A percentile compares a stretch with the other conserved stretches of the same genome.
Evolutionary conservation across 1,140 invertebrate species (phyloP).

Genomic region (Aradophagus sp.): DNA sequence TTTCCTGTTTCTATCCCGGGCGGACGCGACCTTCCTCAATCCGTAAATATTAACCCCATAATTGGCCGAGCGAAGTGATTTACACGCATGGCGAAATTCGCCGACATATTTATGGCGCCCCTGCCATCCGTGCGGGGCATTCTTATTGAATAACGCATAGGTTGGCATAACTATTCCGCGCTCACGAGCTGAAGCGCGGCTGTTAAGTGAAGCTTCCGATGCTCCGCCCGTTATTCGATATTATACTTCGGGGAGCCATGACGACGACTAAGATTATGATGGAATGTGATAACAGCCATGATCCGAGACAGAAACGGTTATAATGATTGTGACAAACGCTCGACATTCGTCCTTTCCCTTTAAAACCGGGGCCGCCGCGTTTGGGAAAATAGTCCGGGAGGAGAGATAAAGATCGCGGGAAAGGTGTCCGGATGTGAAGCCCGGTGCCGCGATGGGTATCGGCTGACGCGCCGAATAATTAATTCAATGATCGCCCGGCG

Average conservation of each 20-base stretch:
- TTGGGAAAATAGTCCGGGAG: no score
- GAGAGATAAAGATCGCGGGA: no score
- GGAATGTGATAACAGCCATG: constrained; percentile 24
- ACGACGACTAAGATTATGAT: constrained; percentile 31
- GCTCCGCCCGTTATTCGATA: constrained; percentile 28
- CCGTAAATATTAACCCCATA: constrained; percentile 71
- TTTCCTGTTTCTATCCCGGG: constrained; percentile 49
- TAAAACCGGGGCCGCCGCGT: no score
- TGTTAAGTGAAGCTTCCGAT: constrained; percentile 24
- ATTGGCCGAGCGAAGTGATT: constrained; percentile 68
- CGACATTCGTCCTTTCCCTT: no score
- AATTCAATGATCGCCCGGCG: no score
- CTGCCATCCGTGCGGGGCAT: constrained; percentile 6
- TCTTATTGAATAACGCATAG: constrained; percentile 48
- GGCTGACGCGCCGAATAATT: no score
- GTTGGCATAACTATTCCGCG: constrained; percentile 28
- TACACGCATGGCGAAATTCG: constrained; percentile 63
- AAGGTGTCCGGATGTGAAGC: no score
- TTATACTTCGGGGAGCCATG: constrained; percentile 30
- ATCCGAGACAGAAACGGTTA: background rate
- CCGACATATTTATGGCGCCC: constrained; percentile 63
- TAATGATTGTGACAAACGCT: constrained; percentile 10
- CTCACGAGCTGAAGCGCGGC: constrained; percentile 19
- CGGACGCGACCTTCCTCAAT: constrained; percentile 40
- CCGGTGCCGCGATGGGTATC: no score